These are phyloP conservation scores for Achroia grisella DNA, from an alignment of 1,140 invertebrate species.

Conservation along the genomic window DNA sequence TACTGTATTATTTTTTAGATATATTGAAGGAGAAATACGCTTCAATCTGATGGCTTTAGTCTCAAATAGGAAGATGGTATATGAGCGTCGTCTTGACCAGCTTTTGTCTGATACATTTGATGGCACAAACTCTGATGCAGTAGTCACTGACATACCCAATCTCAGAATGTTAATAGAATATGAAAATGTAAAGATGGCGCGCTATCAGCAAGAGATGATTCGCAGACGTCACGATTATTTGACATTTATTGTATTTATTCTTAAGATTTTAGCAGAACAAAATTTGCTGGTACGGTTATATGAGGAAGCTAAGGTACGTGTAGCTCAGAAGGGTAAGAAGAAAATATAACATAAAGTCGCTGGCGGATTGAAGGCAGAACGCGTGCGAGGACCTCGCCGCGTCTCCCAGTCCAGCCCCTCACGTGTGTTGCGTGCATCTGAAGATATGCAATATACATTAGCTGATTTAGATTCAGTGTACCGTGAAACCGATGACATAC, in stretches of 20 bases:
- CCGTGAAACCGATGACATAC: conserved; percentile 15
- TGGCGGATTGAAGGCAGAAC: conserved; percentile 24
- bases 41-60: conserved; percentile 99
- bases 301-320: conserved; percentile 89
- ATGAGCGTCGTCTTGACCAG: conserved; percentile 85
- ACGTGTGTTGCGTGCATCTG: conserved; percentile 29
- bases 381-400: conserved; percentile 29
- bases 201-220: conserved; percentile 93
- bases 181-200: conserved; percentile 89
- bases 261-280: conserved; percentile 95
- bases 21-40: conserved; percentile 98
- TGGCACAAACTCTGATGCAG: conserved; percentile 74
- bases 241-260: conserved; percentile 96
- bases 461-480: conserved; percentile 39
- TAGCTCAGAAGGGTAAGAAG: conserved; percentile 71
- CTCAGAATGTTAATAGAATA: conserved; percentile 87
- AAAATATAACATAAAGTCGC: conserved; percentile 55
- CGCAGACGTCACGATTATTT: conserved; percentile 97
- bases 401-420: conserved; percentile 41
- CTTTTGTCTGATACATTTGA: conserved; percentile 74
- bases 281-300: conserved; percentile 91
- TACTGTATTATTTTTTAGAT: conserved; percentile 73
- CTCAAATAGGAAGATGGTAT: conserved; percentile 90
- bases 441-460: conserved; percentile 35
- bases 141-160: conserved; percentile 83